phyloP scores from a whole-genome alignment of 2,888 invertebrate species.

The Nephrotoma guestfalica region DNA sequence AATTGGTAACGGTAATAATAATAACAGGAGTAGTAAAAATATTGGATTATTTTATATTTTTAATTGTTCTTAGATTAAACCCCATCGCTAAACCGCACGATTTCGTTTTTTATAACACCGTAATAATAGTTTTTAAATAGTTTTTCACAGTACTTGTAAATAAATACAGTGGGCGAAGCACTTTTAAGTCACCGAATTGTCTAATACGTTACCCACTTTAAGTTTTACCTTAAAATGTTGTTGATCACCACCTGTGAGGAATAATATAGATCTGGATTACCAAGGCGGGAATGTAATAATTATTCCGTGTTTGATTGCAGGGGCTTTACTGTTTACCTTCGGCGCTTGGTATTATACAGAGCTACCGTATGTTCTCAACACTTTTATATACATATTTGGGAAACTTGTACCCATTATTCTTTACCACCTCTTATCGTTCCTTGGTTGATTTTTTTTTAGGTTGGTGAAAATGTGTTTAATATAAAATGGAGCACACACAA shows the following conservation, averaged over 20 bases:
- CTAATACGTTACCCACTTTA: background rate
- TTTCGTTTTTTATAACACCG: background rate
- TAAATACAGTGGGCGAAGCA: background rate
- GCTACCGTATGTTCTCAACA: background rate
- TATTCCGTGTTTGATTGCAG: background rate
- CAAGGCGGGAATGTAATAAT: background rate
- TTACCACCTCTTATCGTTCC: background rate
- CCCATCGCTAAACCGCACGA: background rate
- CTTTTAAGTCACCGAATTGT: background rate
- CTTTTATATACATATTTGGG: background rate
- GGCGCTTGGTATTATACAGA: background rate
- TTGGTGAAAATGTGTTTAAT: background rate
- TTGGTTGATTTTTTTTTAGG: background rate
- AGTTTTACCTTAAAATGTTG: background rate
- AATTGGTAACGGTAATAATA: background rate
- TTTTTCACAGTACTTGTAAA: background rate
- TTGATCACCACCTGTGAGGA: background rate
- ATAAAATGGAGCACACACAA: background rate
- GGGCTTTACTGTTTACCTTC: background rate
- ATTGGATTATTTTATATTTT: background rate
- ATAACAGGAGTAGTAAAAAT: background rate
- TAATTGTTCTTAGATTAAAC: background rate
- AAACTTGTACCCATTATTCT: background rate
- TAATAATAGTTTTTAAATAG: background rate
- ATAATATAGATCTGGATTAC: background rate